Percentiles rank a stretch among this genome's conserved stretches.
Evolutionary conservation across 2,113 vertebrate genomes (phyloP).

Genomic region (Oreochromis spilurus): DNA sequence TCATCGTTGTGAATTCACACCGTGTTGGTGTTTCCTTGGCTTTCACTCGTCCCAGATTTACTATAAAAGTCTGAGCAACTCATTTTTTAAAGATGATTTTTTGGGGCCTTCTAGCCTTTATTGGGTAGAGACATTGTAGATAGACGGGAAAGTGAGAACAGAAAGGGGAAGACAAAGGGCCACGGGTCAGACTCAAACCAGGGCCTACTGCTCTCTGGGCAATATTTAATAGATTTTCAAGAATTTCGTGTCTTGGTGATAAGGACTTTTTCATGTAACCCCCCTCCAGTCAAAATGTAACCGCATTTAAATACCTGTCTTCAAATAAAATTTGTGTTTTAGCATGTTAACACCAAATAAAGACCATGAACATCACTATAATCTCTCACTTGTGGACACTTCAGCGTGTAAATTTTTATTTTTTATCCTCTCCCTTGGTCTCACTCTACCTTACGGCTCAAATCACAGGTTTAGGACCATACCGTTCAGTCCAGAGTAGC

Average conservation of each 20-base stretch:
- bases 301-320: background rate
- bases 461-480: conserved; percentile 41
- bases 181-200: background rate
- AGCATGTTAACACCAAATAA: background rate
- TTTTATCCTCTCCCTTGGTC: background rate
- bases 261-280: background rate
- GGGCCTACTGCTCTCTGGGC: background rate
- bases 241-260: background rate
- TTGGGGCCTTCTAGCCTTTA: background rate
- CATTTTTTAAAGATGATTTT: background rate
- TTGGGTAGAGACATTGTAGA: background rate
- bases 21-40: background rate
- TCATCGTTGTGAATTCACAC: background rate
- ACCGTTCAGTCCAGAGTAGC: conserved; percentile 13
- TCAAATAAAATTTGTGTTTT: background rate
- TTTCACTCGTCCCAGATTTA: background rate
- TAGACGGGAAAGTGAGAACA: background rate
- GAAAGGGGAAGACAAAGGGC: accelerated
- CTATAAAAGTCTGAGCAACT: background rate
- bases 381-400: background rate
- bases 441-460: conserved; percentile 14
- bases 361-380: background rate
- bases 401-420: background rate
- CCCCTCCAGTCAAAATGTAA: background rate
- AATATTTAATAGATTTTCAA: background rate